Evolutionary conservation across 2,113 vertebrate species (phyloP), one percentile per base, ranked within the genome.

Genomic region (Sus scrofa): DNA sequence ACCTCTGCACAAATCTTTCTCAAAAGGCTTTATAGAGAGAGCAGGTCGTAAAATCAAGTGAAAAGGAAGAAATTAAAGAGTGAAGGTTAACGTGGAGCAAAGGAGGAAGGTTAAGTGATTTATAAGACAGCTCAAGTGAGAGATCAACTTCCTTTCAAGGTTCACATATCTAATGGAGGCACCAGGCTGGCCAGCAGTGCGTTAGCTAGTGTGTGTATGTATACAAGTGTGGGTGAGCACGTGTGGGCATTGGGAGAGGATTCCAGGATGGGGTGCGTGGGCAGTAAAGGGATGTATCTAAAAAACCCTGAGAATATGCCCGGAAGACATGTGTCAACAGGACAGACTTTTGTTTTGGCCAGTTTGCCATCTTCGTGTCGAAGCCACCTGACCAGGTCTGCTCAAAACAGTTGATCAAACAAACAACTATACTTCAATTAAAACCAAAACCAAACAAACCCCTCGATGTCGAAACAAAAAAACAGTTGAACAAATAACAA

Each of bases 31-130:
- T 93, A 75, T 89, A 82, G 92, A 96, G 77, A 95, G 39, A 94
- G 44, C 16, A 86, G 90, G 85, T 87, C 67, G 91, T 96, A 94
- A 97, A 98, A 97, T 78, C 84, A 86, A 96, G 67, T 96, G 93
- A 74, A 96, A 91, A 88, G 60, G 77, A 92, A 96, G 73, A 92
- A 83, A 95, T 82, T 87, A 96, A 96, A 95, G 81, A 94, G 70
- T 67, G 68, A 52, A 92, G 91, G 95, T 96, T 96, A 94, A 95
- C 70, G 26, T 79, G 65, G 37, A 89, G 34, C 26, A 91, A 81
- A 95, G 93, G 74, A 96, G 37, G 65, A 88, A 77, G 95, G 60
- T 52, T 90, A 73, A 81, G 50, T 97, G 87, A 97, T 92, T 96
- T 90, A 89, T 65, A 86, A 75, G 92, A 79, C 75, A 68, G 26